Percentiles rank a stretch among this genome's conserved stretches.
Evolutionary conservation across 2,888 invertebrate genomes (phyloP).

Genomic region (Electrophaes corylata): DNA sequence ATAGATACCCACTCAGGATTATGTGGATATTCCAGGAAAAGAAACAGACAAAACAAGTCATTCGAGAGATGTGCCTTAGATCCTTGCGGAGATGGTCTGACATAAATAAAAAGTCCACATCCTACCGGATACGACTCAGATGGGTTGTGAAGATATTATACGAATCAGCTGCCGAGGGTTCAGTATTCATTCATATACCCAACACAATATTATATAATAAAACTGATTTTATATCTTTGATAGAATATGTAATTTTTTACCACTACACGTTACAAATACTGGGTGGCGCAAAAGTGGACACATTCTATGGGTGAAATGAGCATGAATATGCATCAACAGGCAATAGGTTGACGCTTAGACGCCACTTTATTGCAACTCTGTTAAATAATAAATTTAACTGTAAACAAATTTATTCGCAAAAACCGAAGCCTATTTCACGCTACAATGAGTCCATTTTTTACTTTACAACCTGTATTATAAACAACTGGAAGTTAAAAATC

Average conservation of each 20-base stretch:
- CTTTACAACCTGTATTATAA: too few species aligned
- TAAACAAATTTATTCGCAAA: too few species aligned
- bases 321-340: too few species aligned
- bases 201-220: neutral
- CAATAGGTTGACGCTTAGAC: too few species aligned
- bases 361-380: too few species aligned
- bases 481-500: too few species aligned
- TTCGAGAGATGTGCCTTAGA: constrained; percentile 29
- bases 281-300: too few species aligned
- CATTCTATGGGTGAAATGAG: neutral
- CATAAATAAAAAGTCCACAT: constrained; percentile 34
- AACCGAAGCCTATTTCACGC: too few species aligned
- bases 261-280: neutral
- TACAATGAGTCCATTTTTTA: too few species aligned
- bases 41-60: constrained; percentile 31
- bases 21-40: constrained; percentile 21
- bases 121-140: constrained; percentile 28
- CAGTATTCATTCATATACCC: constrained; percentile 2
- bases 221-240: too few species aligned
- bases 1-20: constrained; percentile 23
- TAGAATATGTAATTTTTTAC: too few species aligned
- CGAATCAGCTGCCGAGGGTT: constrained; percentile 30
- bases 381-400: too few species aligned
- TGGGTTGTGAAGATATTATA: constrained; percentile 34
- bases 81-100: constrained; percentile 28